Percentiles rank a stretch among this genome's conserved stretches.
phyloP scores from a whole-genome alignment of 2,888 invertebrate species.

The Conus canariensis region DNA sequence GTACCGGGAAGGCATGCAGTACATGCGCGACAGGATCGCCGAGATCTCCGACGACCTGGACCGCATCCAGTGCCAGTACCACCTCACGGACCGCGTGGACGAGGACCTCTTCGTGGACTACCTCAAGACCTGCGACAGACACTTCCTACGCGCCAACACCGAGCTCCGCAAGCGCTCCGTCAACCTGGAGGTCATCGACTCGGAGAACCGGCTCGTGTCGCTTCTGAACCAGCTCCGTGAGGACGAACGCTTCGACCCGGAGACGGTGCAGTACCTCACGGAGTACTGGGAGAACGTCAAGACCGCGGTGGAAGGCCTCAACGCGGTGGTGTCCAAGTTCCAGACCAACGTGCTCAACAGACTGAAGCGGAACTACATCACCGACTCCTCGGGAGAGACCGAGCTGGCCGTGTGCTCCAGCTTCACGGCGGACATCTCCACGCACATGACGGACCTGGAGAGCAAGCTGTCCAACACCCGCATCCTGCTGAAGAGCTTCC shows the following conservation, averaged over 20 bases:
- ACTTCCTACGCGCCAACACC: constrained; percentile 70
- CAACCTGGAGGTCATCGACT: constrained; percentile 63
- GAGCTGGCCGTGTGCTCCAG: constrained; percentile 66
- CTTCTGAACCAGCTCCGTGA: constrained; percentile 69
- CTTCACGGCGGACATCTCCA: constrained; percentile 68
- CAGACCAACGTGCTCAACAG: constrained; percentile 67
- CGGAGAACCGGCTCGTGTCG: constrained; percentile 61
- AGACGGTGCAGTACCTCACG: constrained; percentile 64
- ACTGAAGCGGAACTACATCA: constrained; percentile 69
- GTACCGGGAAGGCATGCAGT: constrained; percentile 72
- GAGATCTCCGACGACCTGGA: constrained; percentile 67
- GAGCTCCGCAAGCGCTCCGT: constrained; percentile 64
- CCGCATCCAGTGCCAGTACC: constrained; percentile 64
- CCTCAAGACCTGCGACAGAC: constrained; percentile 66
- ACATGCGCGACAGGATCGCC: constrained; percentile 65
- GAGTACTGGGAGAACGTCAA: constrained; percentile 74
- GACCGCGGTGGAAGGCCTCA: constrained; percentile 61
- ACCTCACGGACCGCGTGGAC: constrained; percentile 67
- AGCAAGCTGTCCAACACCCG: constrained; percentile 61
- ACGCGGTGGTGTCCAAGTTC: constrained; percentile 65
- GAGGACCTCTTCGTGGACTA: constrained; percentile 65
- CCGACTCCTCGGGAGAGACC: constrained; percentile 61
- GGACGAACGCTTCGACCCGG: constrained; percentile 58
- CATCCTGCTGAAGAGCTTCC: constrained; percentile 66
- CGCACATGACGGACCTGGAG: constrained; percentile 64